Percentiles rank a stretch among this genome's conserved stretches.
Evolutionary conservation across 2,113 vertebrate genomes (phyloP).

Genomic region (Anser cygnoides): DNA sequence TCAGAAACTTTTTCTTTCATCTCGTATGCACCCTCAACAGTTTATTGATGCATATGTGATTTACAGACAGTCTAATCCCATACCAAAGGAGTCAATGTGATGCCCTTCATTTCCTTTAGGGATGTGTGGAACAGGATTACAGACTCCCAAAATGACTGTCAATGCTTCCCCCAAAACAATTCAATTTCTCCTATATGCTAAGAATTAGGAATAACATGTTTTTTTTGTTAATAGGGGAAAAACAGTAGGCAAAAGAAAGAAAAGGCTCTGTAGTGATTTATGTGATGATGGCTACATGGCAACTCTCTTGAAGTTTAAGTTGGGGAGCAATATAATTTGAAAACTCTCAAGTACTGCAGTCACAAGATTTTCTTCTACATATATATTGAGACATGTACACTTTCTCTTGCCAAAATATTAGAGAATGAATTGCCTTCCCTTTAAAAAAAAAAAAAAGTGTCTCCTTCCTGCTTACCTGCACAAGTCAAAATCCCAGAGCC

Average conservation of each 20-base stretch:
- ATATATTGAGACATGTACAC: not conserved
- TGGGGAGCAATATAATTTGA: not conserved
- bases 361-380: rapidly evolving
- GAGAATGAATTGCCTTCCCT: not conserved
- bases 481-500: not conserved
- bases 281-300: not conserved
- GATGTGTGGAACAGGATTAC: not conserved
- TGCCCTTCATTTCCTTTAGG: not conserved
- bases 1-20: not conserved
- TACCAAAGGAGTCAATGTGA: not conserved
- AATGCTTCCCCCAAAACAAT: not conserved
- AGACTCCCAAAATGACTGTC: not conserved
- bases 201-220: not conserved
- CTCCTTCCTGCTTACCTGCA: not conserved
- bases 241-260: not conserved
- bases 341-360: not conserved
- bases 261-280: not conserved
- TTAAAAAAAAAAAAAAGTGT: rapidly evolving
- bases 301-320: not conserved
- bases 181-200: not conserved
- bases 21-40: not conserved
- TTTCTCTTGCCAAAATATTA: not conserved
- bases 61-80: not conserved
- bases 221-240: not conserved
- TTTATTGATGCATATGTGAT: not conserved